phyloP scores from a whole-genome alignment of 2,113 vertebrate genomes.

The Mus spicilegus region DNA sequence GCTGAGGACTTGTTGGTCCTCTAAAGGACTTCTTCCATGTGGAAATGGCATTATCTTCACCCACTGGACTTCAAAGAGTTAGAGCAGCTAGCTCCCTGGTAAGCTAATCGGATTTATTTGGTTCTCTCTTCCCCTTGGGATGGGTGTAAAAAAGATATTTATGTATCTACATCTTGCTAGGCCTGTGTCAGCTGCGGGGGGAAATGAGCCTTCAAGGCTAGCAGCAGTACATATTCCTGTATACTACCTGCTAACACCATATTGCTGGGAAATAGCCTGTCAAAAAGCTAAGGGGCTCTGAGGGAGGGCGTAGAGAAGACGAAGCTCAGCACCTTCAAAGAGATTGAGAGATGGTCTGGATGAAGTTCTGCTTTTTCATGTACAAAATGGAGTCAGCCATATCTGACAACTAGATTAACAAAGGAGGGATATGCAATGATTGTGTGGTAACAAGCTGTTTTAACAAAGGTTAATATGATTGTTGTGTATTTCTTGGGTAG shows the following conservation, averaged over 20 bases:
- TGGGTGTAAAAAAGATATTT: conserved; percentile 64
- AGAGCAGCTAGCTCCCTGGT: conserved; percentile 50
- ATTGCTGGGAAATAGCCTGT: neutral
- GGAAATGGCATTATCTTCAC: conserved; percentile 82
- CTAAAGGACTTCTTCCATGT: conserved; percentile 57
- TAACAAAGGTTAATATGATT: neutral
- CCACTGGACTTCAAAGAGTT: conserved; percentile 80
- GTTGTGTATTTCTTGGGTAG: too few relatives aligned
- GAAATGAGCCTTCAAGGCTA: conserved; percentile 57
- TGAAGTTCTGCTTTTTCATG: conserved; percentile 35
- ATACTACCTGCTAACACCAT: neutral
- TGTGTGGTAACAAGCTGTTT: neutral
- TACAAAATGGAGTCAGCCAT: neutral
- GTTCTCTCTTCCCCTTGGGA: conserved; percentile 72
- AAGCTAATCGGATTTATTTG: conserved; percentile 82
- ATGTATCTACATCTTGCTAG: conserved; percentile 62
- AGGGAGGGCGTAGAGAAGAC: rapidly evolving
- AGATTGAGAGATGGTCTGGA: neutral
- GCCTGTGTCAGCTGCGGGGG: conserved; percentile 55
- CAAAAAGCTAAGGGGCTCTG: neutral
- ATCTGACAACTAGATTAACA: neutral
- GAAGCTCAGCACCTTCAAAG: neutral
- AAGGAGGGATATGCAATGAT: neutral
- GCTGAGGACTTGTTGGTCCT: neutral
- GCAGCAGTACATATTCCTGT: neutral